These are phyloP conservation scores for Heterodera schachtii DNA, from an alignment of 1,140 invertebrate genomes.

Conservation along the genomic window DNA sequence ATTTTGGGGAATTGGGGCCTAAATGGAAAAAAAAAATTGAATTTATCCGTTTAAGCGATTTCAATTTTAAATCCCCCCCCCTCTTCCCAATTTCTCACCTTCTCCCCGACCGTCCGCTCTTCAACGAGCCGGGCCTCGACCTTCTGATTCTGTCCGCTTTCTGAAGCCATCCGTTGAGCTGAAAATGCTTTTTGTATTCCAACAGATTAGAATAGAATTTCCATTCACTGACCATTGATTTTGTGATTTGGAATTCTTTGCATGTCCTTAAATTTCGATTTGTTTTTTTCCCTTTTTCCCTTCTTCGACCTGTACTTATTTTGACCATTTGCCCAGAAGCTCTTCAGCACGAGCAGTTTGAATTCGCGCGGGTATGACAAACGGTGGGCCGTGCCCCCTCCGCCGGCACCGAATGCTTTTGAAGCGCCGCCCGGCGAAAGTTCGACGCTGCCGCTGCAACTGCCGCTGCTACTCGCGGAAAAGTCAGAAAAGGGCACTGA, in stretches of 20 bases:
- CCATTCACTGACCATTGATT: constrained; percentile 41
- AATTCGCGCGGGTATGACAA: constrained; percentile 56
- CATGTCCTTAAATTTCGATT: constrained; percentile 49
- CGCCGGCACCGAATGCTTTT: not conserved
- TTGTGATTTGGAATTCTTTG: constrained; percentile 43
- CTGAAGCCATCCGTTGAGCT: constrained; percentile 52
- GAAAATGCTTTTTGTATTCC: constrained; percentile 11
- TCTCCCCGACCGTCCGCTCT: constrained; percentile 49
- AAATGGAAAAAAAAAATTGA: not conserved
- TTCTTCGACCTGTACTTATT: constrained; percentile 58
- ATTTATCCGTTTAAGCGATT: too few species aligned
- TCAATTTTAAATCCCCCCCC: too few species aligned
- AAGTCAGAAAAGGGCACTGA: not conserved
- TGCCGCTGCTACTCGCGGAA: not conserved
- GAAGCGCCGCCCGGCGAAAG: not conserved
- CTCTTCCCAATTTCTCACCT: not conserved
- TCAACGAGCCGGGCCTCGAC: constrained; percentile 52
- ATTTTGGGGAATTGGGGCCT: constrained; percentile 55
- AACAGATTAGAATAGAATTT: constrained; percentile 21
- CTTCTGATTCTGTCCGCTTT: constrained; percentile 52
- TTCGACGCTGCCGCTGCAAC: not conserved
- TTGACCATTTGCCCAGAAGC: constrained; percentile 51
- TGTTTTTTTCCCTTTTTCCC: constrained; percentile 37
- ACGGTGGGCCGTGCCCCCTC: constrained; percentile 28
- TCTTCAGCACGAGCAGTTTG: constrained; percentile 54